Percentiles rank a stretch among this genome's conserved stretches.
Evolutionary conservation across 2,113 vertebrate genomes (phyloP).

Genomic region (Gracilinanus agilis): DNA sequence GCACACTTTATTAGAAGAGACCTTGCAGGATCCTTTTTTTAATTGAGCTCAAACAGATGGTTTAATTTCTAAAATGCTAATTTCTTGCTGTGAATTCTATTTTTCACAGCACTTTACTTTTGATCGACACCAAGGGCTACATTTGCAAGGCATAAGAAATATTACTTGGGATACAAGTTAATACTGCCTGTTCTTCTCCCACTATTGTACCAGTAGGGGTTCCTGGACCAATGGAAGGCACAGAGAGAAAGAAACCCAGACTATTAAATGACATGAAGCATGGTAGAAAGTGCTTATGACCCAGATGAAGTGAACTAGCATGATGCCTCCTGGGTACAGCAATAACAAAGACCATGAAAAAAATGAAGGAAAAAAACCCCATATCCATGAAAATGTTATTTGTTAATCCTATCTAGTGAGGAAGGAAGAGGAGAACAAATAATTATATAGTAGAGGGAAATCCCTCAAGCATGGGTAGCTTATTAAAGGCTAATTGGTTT

Average conservation of each 20-base stretch:
- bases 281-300: background rate
- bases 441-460: background rate
- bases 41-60: slow-evolving; percentile 77
- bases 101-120: slow-evolving; percentile 73
- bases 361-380: background rate
- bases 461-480: slow-evolving; percentile 23
- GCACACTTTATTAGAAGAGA: slow-evolving; percentile 66
- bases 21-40: slow-evolving; percentile 62
- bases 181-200: slow-evolving; percentile 29
- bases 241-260: slow-evolving; percentile 18
- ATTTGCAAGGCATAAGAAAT: slow-evolving; percentile 69
- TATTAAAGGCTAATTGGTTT: background rate
- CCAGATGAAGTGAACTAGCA: background rate
- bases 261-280: slow-evolving; percentile 1
- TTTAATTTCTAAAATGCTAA: slow-evolving; percentile 77
- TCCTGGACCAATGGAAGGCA: slow-evolving; percentile 55
- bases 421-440: slow-evolving; percentile 1
- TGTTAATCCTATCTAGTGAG: background rate
- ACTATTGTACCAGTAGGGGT: slow-evolving; percentile 30
- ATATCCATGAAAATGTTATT: background rate
- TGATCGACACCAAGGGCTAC: slow-evolving; percentile 63
- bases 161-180: slow-evolving; percentile 48
- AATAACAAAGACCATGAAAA: slow-evolving; percentile 18
- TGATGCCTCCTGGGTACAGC: background rate
- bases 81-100: slow-evolving; percentile 66